Evolutionary conservation across 1,140 invertebrate genomes (phyloP), one percentile per base, ranked within the genome.

Genomic region (Augochlora pura): DNA sequence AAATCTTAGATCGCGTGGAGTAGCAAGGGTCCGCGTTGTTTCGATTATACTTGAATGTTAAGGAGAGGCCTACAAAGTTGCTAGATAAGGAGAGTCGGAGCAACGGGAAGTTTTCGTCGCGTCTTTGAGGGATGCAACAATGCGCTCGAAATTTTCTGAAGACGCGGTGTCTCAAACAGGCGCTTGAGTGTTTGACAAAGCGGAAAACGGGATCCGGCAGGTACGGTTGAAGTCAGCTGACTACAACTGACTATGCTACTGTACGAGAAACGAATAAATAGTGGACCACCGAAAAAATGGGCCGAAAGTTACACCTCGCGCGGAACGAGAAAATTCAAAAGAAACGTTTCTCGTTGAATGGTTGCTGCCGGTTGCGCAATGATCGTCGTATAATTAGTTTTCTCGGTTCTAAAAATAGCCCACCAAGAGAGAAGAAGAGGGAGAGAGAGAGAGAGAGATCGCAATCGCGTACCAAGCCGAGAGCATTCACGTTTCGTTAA

Each of bases 221-320:
- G 52, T 76, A 86, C 86, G 85, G 84, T 88, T 72, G 64, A 70
- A 84, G 85, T 91, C 91, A 91, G 90, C 88, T 91, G 91, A 91
- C 87, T 91, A 76, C 67, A 80, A 72, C 76, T 77, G 86, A 72
- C 76, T 77, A 87, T 90, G 77, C 75, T 21, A 18, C 39, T 25
- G 14, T 54, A 57, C 64, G 59, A 59, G 32, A 4, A 32, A 1
- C 32, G 49, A 46, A 64, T 68, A 68, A 72, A 54, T n/a, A 0
- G 21, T 57, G 18, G 21, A 18, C 21, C 52, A 57, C 42, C 42
- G n/a, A 14, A 12, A 54, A 54, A 54, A 54, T 21, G 49, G 18
- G 21, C 1, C n/a, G n/a, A 23, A 57, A 57, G 2, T 16, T 52
- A 52, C 49, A 52, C 49, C 49, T 9, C 2, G 42, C 42, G 12